Conservation (phyloP, 2,888 invertebrate genomes). For the Gymnoscelis rufifasciata region DNA sequence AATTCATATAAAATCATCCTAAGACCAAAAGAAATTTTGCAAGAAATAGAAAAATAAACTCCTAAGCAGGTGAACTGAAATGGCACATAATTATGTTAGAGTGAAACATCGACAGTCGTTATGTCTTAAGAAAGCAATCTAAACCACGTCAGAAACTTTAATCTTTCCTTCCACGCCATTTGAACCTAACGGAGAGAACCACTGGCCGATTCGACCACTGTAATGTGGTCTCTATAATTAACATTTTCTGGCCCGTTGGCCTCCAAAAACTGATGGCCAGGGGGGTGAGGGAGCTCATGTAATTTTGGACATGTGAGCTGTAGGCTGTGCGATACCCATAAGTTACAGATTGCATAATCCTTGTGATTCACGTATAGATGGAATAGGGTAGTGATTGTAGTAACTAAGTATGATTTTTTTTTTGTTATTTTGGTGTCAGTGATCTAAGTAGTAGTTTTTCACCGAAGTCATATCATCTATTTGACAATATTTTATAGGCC, state of each 20-base stretch:
- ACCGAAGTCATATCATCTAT: no score
- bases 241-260: slow-evolving; percentile 26
- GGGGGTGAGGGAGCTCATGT: slow-evolving; percentile 28
- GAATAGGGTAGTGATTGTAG: background rate
- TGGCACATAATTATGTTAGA: background rate
- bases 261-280: slow-evolving; percentile 9
- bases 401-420: background rate
- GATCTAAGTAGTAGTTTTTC: no score
- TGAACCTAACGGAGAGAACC: slow-evolving; percentile 55
- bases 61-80: no score
- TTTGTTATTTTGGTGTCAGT: background rate
- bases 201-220: slow-evolving; percentile 39
- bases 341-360: slow-evolving; percentile 34
- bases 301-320: slow-evolving; percentile 29
- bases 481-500: no score
- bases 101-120: slow-evolving; percentile 5
- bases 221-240: slow-evolving; percentile 43
- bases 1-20: no score
- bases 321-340: slow-evolving; percentile 36
- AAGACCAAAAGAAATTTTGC: no score
- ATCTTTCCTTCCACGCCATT: slow-evolving; percentile 57
- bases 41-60: no score
- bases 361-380: slow-evolving; percentile 21
- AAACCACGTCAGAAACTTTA: slow-evolving; percentile 45
- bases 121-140: slow-evolving; percentile 28